These are phyloP conservation scores for Gastracanthus pulcherrimus DNA, from an alignment of 2,888 invertebrate genomes.

Conservation along the genomic window DNA sequence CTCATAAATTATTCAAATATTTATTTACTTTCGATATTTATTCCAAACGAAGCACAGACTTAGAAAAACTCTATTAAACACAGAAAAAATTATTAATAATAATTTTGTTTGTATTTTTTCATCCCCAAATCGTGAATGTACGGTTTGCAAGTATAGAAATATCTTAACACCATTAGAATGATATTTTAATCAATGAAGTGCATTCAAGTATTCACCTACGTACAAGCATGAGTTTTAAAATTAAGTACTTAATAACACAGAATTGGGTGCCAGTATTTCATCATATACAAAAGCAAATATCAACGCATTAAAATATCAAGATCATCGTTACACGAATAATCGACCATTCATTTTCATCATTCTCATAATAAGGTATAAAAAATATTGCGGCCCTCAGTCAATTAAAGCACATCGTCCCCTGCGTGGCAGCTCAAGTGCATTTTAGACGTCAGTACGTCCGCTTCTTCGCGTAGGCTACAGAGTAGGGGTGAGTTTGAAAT, in stretches of 20 bases:
- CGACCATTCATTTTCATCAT: not conserved
- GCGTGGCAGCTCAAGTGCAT: constrained; percentile 18
- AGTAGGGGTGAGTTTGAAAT: not conserved
- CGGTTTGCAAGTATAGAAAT: too few relatives aligned
- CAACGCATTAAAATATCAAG: not conserved
- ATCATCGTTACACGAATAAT: not conserved
- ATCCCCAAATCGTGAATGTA: not conserved
- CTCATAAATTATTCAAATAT: too few relatives aligned
- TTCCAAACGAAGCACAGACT: not conserved
- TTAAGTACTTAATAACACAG: too few relatives aligned
- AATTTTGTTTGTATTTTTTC: too few relatives aligned
- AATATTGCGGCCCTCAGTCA: constrained; percentile 12
- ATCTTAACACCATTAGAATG: too few relatives aligned
- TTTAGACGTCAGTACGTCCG: constrained; percentile 27
- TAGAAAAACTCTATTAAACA: too few relatives aligned
- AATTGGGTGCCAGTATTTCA: too few relatives aligned
- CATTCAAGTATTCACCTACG: too few relatives aligned
- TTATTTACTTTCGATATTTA: not conserved
- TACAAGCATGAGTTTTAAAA: too few relatives aligned
- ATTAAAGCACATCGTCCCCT: constrained; percentile 29
- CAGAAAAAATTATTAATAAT: too few relatives aligned
- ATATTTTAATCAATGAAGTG: too few relatives aligned
- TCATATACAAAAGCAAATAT: not conserved
- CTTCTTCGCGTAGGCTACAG: not conserved
- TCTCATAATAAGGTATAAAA: constrained; percentile 6